Evolutionary conservation across 2,113 vertebrate species (phyloP), one percentile per base, ranked within the genome.

Genomic region (Oncorhynchus kisutch): DNA sequence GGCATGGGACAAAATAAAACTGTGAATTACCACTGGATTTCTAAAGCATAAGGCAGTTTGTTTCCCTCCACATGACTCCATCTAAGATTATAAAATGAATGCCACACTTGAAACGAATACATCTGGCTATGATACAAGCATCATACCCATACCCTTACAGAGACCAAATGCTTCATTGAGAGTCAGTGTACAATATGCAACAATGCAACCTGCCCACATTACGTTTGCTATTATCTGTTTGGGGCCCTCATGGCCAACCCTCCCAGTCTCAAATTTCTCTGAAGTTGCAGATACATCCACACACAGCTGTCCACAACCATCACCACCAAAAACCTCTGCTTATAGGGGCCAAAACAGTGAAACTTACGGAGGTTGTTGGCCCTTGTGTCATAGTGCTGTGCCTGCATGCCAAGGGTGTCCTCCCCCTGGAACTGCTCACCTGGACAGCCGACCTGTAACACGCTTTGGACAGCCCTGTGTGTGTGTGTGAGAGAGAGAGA

Each of bases 331-430:
- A 22, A 62, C 59, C 39, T 24, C 22, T 70, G n/a, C 48, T 16
- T 5, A n/a, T n/a, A 73, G n/a, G 16, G 49, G 29, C 24, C 72
- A 78, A 65, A 73, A 75, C 29, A 34, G 5, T 29, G 45, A 72
- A 72, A 97, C 98, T 98, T 92, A 99, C 97, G 96, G 69, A 98
- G 90, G 86, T 96, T 98, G 76, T 96, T 96, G 76, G 95, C 91
- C 79, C 95, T 93, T 0, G 95, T 91, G 39, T 97, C 96, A 73
- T 94, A 99, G 84, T 97, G 96, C 79, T 98, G 96, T 0, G 89
- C 95, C 0, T 98, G 96, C 88, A 97, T 96, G 57, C 97, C 96
- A 0, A 98, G 95, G 88, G 95, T 95, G 86, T 97, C 95, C 88
- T 98, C 97, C 87, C 95, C 95, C 68, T 96, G 95, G 90, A 94